Evolutionary conservation across 2,113 vertebrate species (phyloP).

Genomic region (Uropsilus gracilis): DNA sequence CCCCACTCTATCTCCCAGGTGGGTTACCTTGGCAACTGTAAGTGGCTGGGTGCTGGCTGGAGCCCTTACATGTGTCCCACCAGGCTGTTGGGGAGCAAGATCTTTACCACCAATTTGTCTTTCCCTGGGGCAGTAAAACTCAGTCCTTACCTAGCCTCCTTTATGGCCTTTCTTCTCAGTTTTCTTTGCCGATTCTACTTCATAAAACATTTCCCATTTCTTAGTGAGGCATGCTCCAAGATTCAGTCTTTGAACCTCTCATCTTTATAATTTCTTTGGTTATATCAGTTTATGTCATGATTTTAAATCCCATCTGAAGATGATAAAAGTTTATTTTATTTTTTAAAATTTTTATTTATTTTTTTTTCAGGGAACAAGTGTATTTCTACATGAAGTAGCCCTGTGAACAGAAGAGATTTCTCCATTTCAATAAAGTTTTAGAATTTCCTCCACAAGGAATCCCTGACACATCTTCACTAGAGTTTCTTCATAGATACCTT

Average conservation of each 20-base stretch:
- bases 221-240: background rate
- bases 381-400: constrained; percentile 7
- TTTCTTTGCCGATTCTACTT: background rate
- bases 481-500: constrained; percentile 51
- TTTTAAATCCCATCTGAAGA: background rate
- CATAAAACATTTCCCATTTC: background rate
- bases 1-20: too few species aligned
- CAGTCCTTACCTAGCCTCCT: too few species aligned
- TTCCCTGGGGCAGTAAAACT: too few species aligned
- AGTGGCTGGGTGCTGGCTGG: too few species aligned
- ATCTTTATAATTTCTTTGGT: background rate
- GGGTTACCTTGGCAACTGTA: too few species aligned
- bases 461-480: constrained; percentile 30
- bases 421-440: constrained; percentile 55
- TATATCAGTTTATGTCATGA: background rate
- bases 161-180: too few species aligned
- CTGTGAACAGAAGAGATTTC: constrained; percentile 15
- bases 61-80: too few species aligned
- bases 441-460: constrained; percentile 57
- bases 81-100: too few species aligned
- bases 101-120: too few species aligned
- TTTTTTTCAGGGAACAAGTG: constrained; percentile 42
- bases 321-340: background rate
- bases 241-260: background rate
- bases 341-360: too few species aligned